Base-by-base conservation (phyloP, 30 jellyfish, hydroid and myxozoan genomes). In the Nemopilema nomurai region DNA sequence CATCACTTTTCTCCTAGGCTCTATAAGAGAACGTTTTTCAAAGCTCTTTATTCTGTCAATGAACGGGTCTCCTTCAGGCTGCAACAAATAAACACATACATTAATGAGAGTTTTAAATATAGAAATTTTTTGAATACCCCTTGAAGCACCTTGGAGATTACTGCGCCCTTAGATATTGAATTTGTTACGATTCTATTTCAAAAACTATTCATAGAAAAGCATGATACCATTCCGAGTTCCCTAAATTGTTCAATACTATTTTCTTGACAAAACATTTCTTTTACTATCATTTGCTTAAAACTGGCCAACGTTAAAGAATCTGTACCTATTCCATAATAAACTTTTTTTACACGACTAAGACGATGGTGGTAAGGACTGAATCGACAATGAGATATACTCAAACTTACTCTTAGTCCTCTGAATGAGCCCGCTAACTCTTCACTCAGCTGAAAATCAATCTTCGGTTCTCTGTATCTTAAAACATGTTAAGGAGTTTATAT, bases 1-100 rank as follows among this genome's bases (percentile, higher is more conserved):
- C 97, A 89, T 26, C 16, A 94, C 99, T 31, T 82, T 92, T 71
- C 86, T 94, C 51, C 99, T 49, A 1, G 97, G 93, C 82, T 94
- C 99, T 1, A 94, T 80, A 13, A 94, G 67, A 80, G 80, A 69
- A 9, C 99, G 69, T 57, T 82, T 86, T 62, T 94, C 97, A 23
- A 89, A 76, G 74, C 99, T 94, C 71, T 86, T 94, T 75, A 81
- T 90, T 65, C 97, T 79, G 71, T 94, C 99, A 53, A 21, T 67
- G n/a, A 94, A 65, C 22, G 87, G 97, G 71, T 90, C 89, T 26
- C 99, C 99, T 75, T 89, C 97, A 20, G 96, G 96, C 98, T 93
- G 57, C 6, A 84, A 28, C 52, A 64, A 21, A 77, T n/a, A 3
- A 41, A 6, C 6, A 41, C 6, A 41, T 41, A 41, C 6, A 41